These are phyloP conservation scores for Apodemia zela DNA, from an alignment of 2,888 invertebrate genomes.

Conservation along the genomic window DNA sequence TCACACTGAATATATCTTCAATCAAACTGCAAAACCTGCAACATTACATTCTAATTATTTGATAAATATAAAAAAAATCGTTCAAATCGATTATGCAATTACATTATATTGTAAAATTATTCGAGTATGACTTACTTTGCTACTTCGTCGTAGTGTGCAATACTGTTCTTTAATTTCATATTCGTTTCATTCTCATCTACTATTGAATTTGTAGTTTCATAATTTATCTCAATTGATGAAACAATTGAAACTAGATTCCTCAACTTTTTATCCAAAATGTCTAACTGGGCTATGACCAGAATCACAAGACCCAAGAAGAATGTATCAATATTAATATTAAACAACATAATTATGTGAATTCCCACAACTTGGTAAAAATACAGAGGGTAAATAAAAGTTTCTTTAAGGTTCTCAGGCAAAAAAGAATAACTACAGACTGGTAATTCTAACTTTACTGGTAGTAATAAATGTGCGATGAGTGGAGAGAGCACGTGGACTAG, in stretches of 20 bases:
- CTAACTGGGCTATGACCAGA: slow-evolving; percentile 51
- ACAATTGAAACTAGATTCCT: slow-evolving; percentile 27
- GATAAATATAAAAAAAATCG: no score
- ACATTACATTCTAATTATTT: slow-evolving; percentile 26
- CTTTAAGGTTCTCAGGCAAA: slow-evolving; percentile 40
- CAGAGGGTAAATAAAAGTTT: slow-evolving; percentile 43
- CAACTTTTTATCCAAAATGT: slow-evolving; percentile 49
- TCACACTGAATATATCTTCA: slow-evolving; percentile 47
- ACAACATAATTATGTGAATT: slow-evolving; percentile 48
- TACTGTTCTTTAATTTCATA: slow-evolving; percentile 41
- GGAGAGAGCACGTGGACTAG: slow-evolving; percentile 40
- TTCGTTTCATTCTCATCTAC: slow-evolving; percentile 31
- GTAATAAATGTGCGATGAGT: slow-evolving; percentile 41
- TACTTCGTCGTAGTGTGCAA: slow-evolving; percentile 47
- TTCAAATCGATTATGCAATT: no score
- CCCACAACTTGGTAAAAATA: slow-evolving; percentile 50
- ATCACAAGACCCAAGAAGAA: slow-evolving; percentile 52
- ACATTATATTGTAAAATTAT: no score
- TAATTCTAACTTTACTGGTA: slow-evolving; percentile 37
- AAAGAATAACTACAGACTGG: slow-evolving; percentile 51
- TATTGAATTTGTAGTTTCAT: neutral
- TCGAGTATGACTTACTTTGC: slow-evolving; percentile 41
- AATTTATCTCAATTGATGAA: neutral
- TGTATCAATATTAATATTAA: slow-evolving; percentile 49
- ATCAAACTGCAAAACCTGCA: slow-evolving; percentile 51